Evolutionary conservation across 2,888 invertebrate genomes (phyloP).

Genomic region (Clepsis dumicolana): DNA sequence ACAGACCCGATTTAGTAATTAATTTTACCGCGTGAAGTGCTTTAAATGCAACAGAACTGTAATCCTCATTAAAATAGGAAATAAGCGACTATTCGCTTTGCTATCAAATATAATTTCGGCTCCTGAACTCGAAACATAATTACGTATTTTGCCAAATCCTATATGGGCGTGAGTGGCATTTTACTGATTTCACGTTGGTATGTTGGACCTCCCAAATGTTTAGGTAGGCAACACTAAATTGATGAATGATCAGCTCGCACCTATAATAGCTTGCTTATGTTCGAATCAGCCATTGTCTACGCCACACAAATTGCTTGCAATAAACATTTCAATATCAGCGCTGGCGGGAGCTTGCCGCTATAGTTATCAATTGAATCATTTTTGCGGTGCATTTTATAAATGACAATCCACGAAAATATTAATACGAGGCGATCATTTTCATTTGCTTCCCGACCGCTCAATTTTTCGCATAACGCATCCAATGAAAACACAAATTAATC

Average conservation of each 20-base stretch:
- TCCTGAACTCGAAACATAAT: constrained; percentile 78
- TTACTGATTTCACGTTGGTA: constrained; percentile 31
- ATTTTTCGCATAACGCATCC: constrained; percentile 85
- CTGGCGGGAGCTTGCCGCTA: constrained; percentile 45
- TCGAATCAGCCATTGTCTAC: not conserved
- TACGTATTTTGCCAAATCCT: constrained; percentile 70
- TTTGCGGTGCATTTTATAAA: constrained; percentile 56
- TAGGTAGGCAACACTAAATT: not conserved
- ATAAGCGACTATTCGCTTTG: constrained; percentile 80
- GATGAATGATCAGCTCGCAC: not conserved
- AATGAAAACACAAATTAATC: constrained; percentile 85
- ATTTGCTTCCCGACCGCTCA: constrained; percentile 78
- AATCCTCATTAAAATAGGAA: constrained; percentile 84
- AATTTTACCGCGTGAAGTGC: constrained; percentile 83
- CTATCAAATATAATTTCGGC: constrained; percentile 81
- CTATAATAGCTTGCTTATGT: not conserved
- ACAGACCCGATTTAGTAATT: constrained; percentile 83
- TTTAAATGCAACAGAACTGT: constrained; percentile 84
- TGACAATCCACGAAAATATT: constrained; percentile 73
- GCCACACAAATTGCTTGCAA: constrained; percentile 9
- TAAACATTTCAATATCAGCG: constrained; percentile 42
- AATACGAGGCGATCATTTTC: constrained; percentile 78
- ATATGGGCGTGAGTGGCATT: constrained; percentile 46
- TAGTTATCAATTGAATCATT: constrained; percentile 42
- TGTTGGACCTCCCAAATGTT: not conserved